Percentiles rank a stretch among this genome's conserved stretches.
These are phyloP conservation scores for Glyptemys insculpta DNA, from an alignment of 2,797 vertebrate species.

Conservation along the genomic window DNA sequence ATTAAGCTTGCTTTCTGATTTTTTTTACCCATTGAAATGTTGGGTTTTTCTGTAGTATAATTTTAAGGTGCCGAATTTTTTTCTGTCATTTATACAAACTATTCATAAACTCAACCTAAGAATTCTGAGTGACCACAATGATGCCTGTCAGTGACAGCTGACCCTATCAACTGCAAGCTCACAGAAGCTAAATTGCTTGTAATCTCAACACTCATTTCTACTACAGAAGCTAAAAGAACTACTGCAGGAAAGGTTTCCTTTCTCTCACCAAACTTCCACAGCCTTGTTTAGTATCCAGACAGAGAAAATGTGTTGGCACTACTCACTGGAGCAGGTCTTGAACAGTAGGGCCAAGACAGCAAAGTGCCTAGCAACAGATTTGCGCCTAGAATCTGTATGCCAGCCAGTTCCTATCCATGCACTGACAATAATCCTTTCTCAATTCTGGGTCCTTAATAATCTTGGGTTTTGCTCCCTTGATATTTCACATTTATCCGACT, in stretches of 20 bases:
- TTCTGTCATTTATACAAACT: neutral
- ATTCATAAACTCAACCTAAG: neutral
- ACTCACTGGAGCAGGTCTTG: neutral
- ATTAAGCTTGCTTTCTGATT: neutral
- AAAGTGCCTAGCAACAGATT: neutral
- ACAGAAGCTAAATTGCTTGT: neutral
- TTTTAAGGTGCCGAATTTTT: neutral
- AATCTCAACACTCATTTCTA: neutral
- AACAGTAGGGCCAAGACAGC: neutral
- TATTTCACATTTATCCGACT: slow-evolving; percentile 79
- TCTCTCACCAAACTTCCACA: slow-evolving; percentile 13
- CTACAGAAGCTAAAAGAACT: slow-evolving; percentile 24
- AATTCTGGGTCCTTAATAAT: slow-evolving; percentile 62
- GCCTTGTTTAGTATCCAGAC: neutral
- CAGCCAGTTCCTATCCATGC: slow-evolving; percentile 40
- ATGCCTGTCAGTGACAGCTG: neutral
- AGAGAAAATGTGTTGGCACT: neutral
- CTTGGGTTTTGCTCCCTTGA: slow-evolving; percentile 56
- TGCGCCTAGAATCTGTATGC: neutral
- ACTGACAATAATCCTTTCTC: slow-evolving; percentile 41
- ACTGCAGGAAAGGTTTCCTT: neutral
- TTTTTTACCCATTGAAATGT: neutral
- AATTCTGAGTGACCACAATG: neutral
- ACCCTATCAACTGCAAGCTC: neutral
- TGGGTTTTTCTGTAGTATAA: neutral